These are phyloP conservation scores for Anguilla obscura DNA, from an alignment of 2,797 vertebrate genomes.

Conservation along the genomic window DNA sequence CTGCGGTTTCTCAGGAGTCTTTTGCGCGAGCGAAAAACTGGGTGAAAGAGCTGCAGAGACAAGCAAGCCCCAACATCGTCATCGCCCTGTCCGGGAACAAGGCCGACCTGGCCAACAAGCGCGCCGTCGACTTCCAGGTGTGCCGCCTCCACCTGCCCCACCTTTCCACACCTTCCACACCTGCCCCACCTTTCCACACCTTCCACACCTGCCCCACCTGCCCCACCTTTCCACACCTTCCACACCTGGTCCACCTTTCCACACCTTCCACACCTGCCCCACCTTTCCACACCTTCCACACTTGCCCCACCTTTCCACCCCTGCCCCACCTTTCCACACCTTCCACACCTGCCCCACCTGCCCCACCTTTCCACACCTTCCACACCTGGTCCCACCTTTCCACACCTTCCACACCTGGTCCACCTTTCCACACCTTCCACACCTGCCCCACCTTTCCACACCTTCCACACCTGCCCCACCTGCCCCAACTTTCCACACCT, in stretches of 20 bases:
- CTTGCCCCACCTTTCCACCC: not conserved
- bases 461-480: too few relatives aligned
- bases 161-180: not conserved
- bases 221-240: not conserved
- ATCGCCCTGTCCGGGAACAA: constrained; percentile 98
- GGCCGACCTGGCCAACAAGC: constrained; percentile 95
- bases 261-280: too few relatives aligned
- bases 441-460: not conserved
- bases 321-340: too few relatives aligned
- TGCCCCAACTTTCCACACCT: not conserved
- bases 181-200: not conserved
- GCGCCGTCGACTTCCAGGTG: constrained; percentile 97
- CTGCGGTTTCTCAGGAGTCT: constrained; percentile 78
- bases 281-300: not conserved
- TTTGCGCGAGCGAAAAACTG: constrained; percentile 98
- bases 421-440: not conserved
- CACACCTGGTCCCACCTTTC: not conserved
- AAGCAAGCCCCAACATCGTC: constrained; percentile 98
- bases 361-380: not conserved
- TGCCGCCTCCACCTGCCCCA: constrained; percentile 21
- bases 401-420: not conserved
- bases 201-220: not conserved
- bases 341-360: too few relatives aligned
- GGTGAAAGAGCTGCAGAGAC: constrained; percentile 99
- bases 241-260: not conserved